phyloP scores from a whole-genome alignment of 2,888 invertebrate genomes.

The Acrocera orbiculus region DNA sequence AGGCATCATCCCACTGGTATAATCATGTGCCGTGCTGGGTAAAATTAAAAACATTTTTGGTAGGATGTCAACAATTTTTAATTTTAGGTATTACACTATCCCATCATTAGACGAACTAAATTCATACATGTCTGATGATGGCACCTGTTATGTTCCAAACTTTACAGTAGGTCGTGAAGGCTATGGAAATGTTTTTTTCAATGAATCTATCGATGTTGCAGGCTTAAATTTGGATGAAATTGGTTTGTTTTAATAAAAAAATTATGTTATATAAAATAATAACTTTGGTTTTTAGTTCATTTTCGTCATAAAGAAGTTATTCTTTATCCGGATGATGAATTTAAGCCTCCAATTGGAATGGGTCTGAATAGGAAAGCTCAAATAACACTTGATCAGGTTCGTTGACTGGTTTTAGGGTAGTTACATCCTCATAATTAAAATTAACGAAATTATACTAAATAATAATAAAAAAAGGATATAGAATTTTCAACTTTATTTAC shows the following conservation, averaged over 20 bases:
- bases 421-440: too few species aligned
- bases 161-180: constrained; percentile 77
- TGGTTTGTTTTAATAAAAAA: constrained; percentile 32
- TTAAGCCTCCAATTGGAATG: constrained; percentile 73
- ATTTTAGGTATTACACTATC: constrained; percentile 60
- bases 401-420: too few species aligned
- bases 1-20: constrained; percentile 60
- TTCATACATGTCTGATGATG: constrained; percentile 48
- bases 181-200: constrained; percentile 79
- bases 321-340: constrained; percentile 78
- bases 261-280: neutral
- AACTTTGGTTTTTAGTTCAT: constrained; percentile 42
- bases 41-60: neutral
- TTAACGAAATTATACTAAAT: too few species aligned
- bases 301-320: constrained; percentile 89
- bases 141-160: constrained; percentile 66
- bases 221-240: constrained; percentile 73
- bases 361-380: constrained; percentile 83
- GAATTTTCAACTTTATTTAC: too few species aligned
- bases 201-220: constrained; percentile 67
- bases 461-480: too few species aligned
- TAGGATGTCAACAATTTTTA: neutral
- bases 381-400: constrained; percentile 78
- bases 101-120: constrained; percentile 69
- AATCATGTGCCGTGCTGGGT: constrained; percentile 51